These are phyloP conservation scores for Bergia sp. DNA, from an alignment of 92 coral and sea anemone genomes.

Conservation along the genomic window DNA sequence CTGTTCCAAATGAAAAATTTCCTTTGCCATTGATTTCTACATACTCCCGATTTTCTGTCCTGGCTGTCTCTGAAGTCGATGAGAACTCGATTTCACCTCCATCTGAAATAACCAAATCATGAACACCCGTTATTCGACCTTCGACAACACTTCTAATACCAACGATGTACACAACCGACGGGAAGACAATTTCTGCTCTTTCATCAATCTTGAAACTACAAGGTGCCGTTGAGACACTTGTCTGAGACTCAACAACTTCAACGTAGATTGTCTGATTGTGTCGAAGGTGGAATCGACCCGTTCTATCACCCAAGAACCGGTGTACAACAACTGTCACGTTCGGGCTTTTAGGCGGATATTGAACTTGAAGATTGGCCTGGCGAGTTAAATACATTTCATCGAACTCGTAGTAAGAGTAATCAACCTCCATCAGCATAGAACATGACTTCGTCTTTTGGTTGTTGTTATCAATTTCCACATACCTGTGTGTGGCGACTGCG, in stretches of 20 bases:
- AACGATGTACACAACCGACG: conserved; percentile 53
- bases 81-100: conserved; percentile 66
- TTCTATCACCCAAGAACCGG: conserved; percentile 73
- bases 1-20: conserved; percentile 68
- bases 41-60: conserved; percentile 64
- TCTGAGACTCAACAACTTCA: conserved; percentile 75
- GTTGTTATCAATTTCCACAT: conserved; percentile 57
- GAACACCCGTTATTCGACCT: conserved; percentile 75
- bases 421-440: conserved; percentile 56
- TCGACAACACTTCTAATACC: conserved; percentile 67
- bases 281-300: conserved; percentile 72
- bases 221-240: conserved; percentile 70
- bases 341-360: conserved; percentile 62
- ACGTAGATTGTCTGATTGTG: conserved; percentile 68
- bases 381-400: conserved; percentile 65
- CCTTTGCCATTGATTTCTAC: conserved; percentile 66
- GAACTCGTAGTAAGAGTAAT: conserved; percentile 57
- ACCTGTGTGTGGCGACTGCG: conserved; percentile 63
- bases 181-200: conserved; percentile 72
- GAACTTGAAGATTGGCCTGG: conserved; percentile 56
- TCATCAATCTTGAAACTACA: conserved; percentile 68
- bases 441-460: conserved; percentile 55
- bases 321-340: conserved; percentile 73
- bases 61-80: conserved; percentile 69
- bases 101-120: conserved; percentile 55